A percentile compares a stretch with the other conserved stretches of the same genome.
phyloP scores from a whole-genome alignment of 2,888 invertebrate genomes.

The Ceramica pisi region DNA sequence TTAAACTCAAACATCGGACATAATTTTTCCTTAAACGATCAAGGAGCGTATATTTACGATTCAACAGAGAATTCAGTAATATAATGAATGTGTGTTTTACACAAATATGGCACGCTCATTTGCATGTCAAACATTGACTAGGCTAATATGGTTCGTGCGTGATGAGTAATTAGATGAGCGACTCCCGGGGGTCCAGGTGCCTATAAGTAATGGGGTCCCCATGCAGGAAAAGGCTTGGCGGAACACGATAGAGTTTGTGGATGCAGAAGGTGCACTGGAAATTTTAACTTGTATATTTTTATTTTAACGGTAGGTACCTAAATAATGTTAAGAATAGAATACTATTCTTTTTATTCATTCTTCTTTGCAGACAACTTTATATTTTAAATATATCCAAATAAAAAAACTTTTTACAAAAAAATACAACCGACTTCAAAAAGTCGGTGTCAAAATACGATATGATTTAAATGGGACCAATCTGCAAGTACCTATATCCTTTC shows the following conservation, averaged over 20 bases:
- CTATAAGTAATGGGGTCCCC: constrained; percentile 35
- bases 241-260: constrained; percentile 16
- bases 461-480: too few relatives aligned
- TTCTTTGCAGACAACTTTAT: too few relatives aligned
- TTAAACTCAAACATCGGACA: not conserved
- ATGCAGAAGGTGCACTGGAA: constrained; percentile 8
- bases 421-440: too few relatives aligned
- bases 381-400: too few relatives aligned
- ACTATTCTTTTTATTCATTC: too few relatives aligned
- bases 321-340: too few relatives aligned
- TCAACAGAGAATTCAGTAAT: constrained; percentile 46
- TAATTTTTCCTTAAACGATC: constrained; percentile 1
- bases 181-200: constrained; percentile 34
- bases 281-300: not conserved
- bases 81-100: constrained; percentile 47
- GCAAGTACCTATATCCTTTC: too few relatives aligned
- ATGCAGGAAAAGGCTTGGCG: constrained; percentile 35
- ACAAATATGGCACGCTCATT: constrained; percentile 44
- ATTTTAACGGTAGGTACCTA: too few relatives aligned
- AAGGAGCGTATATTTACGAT: constrained; percentile 34
- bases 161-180: constrained; percentile 32
- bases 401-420: too few relatives aligned
- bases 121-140: constrained; percentile 42
- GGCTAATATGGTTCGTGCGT: constrained; percentile 42
- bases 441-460: too few relatives aligned